Base-by-base conservation (phyloP, 92 coral and sea anemone species). In the Heliopora coerulea region DNA sequence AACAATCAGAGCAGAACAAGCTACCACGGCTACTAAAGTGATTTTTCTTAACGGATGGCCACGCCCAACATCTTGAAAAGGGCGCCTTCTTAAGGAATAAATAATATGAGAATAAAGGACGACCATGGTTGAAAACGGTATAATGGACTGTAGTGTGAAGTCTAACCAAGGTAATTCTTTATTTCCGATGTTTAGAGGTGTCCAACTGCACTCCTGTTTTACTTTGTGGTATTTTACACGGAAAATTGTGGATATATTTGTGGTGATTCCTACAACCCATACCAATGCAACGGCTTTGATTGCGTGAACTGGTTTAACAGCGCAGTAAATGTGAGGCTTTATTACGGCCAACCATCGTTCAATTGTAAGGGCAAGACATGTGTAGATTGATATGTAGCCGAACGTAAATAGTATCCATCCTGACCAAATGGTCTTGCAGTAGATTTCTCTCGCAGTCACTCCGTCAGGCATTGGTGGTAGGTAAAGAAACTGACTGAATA, bases 311-410 rank as follows among this genome's bases (percentile, higher is more conserved):
- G 72, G 54, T 33, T 40, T 28, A 19, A 65, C 54, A 25, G 72
- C 48, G 21, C 14, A 1, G 72, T 65, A 65, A n/a, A 65, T 20
- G 40, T 65, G 72, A 3, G 72, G 72, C 40, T 54, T 65, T 10
- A 39, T 35, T 15, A 65, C 72, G 42, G 72, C 72, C 32, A 65
- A 27, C 72, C 72, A 65, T 3, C 72, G 72, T 65, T 65, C 72
- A 21, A 42, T 54, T n/a, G 72, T 65, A 15, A 65, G 48, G 6
- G 72, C 72, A 14, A 65, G 56, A 20, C 72, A 65, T 28, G 54
- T 65, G 54, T 65, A 65, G 5, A 65, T 65, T 39, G 72, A 65
- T 20, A 65, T 31, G 48, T 65, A 65, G 12, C 72, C 72, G 30
- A 65, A 25, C 0, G 72, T 65, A 54, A 65, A 65, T 40, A 54